These are phyloP conservation scores for Erinaceus europaeus DNA, from an alignment of 2,113 vertebrate species.

Conservation along the genomic window DNA sequence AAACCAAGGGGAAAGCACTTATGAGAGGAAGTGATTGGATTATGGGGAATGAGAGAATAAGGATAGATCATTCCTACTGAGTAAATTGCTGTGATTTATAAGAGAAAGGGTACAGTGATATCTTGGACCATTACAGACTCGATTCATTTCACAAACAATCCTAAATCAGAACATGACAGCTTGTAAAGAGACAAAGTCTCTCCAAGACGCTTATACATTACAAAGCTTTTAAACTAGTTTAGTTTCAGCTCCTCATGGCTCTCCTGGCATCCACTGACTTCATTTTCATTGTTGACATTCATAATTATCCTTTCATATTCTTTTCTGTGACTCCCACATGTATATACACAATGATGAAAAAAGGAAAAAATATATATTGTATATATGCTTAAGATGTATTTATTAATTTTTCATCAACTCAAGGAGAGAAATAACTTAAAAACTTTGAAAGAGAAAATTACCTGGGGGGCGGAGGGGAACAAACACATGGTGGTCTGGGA, in stretches of 20 bases:
- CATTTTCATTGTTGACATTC: conserved; percentile 16
- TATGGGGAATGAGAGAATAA: conserved; percentile 88
- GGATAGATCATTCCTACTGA: conserved; percentile 85
- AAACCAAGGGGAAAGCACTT: conserved; percentile 88
- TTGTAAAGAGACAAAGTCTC: conserved; percentile 83
- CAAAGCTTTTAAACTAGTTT: not conserved
- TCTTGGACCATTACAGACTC: conserved; percentile 83
- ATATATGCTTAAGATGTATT: not conserved
- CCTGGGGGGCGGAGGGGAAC: too few species aligned
- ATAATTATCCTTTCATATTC: conserved; percentile 42
- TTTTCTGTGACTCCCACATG: conserved; percentile 6
- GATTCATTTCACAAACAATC: conserved; percentile 93
- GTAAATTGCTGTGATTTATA: conserved; percentile 99
- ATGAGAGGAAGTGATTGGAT: conserved; percentile 98
- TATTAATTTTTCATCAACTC: conserved; percentile 13
- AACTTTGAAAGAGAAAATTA: conserved; percentile 30
- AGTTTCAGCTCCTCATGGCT: not conserved
- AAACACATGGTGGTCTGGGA: too few species aligned
- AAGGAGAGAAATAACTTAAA: not conserved
- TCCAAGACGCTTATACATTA: conserved; percentile 44
- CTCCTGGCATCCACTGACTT: conserved; percentile 1
- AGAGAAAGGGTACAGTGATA: conserved; percentile 88
- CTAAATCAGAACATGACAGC: conserved; percentile 90
- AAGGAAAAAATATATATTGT: not conserved
- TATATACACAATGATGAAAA: conserved; percentile 26